Conservation (phyloP, 30 jellyfish, hydroid and myxozoan species). For the Rhopilema esculentum region DNA sequence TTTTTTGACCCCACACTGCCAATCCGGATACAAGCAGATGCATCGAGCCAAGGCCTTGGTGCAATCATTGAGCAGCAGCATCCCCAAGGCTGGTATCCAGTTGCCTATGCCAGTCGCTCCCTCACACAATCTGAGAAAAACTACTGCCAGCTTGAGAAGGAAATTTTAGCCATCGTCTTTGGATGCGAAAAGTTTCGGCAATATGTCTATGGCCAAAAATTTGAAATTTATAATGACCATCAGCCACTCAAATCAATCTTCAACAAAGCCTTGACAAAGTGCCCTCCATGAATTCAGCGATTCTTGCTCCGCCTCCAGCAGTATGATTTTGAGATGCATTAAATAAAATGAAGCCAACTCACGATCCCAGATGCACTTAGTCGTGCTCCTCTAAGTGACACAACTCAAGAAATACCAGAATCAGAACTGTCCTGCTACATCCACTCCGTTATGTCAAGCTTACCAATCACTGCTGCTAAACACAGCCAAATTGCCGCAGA, state of each 20-base stretch:
- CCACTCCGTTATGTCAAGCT: slow-evolving; percentile 18
- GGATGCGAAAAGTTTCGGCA: slow-evolving; percentile 19
- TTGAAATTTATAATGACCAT: slow-evolving; percentile 23
- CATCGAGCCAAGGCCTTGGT: slow-evolving; percentile 66
- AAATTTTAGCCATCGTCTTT: slow-evolving; percentile 30
- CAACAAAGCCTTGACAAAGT: slow-evolving; percentile 31
- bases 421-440: slow-evolving; percentile 37
- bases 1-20: slow-evolving; percentile 60
- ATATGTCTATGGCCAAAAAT: neutral
- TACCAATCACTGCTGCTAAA: slow-evolving; percentile 45
- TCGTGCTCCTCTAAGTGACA: slow-evolving; percentile 54
- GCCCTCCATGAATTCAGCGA: slow-evolving; percentile 40
- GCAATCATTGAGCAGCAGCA: slow-evolving; percentile 73
- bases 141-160: slow-evolving; percentile 71
- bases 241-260: slow-evolving; percentile 60
- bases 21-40: slow-evolving; percentile 38
- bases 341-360: slow-evolving; percentile 25
- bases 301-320: slow-evolving; percentile 50
- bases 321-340: slow-evolving; percentile 41
- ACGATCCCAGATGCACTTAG: slow-evolving; percentile 54
- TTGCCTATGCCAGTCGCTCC: slow-evolving; percentile 82
- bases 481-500: slow-evolving; percentile 24
- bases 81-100: slow-evolving; percentile 68
- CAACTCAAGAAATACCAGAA: slow-evolving; percentile 44
- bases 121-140: slow-evolving; percentile 65